Percentiles rank a stretch among this genome's conserved stretches.
Evolutionary conservation across 2,888 invertebrate genomes (phyloP).

Genomic region (Punctoribates punctum): DNA sequence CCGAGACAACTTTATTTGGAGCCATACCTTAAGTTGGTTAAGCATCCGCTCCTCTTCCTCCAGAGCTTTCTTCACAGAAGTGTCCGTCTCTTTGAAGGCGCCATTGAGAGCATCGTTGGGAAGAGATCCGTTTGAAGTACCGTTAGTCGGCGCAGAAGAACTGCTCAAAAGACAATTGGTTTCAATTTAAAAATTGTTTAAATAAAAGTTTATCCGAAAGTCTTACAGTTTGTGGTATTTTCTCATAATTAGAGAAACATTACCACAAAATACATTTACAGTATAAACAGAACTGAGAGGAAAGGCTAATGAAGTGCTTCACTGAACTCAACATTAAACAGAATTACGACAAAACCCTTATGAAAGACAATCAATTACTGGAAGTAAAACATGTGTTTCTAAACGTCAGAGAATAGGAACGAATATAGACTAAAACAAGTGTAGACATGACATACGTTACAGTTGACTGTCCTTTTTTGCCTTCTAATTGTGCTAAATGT

Average conservation of each 20-base stretch:
- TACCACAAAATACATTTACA: no score
- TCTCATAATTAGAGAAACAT: no score
- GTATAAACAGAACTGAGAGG: no score
- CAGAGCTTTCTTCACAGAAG: slow-evolving; percentile 54
- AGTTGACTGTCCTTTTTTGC: slow-evolving; percentile 63
- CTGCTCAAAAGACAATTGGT: background rate
- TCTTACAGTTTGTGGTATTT: no score
- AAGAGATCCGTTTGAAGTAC: slow-evolving; percentile 39
- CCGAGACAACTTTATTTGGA: background rate
- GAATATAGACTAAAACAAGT: no score
- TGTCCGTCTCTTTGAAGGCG: slow-evolving; percentile 30
- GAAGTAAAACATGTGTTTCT: no score
- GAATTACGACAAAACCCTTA: no score
- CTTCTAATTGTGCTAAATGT: slow-evolving; percentile 87
- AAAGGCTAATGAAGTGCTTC: no score
- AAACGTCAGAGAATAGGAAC: no score
- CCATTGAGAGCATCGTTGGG: slow-evolving; percentile 35
- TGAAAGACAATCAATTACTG: no score
- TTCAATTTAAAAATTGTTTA: background rate
- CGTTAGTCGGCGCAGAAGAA: background rate
- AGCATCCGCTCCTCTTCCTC: slow-evolving; percentile 95
- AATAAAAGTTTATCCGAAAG: no score
- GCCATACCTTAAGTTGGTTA: slow-evolving; percentile 82
- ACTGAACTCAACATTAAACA: no score
- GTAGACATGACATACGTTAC: background rate